Percentiles rank a stretch among this genome's conserved stretches.
phyloP scores from a whole-genome alignment of 2,888 invertebrate species.

The Diplazon laetatorius region DNA sequence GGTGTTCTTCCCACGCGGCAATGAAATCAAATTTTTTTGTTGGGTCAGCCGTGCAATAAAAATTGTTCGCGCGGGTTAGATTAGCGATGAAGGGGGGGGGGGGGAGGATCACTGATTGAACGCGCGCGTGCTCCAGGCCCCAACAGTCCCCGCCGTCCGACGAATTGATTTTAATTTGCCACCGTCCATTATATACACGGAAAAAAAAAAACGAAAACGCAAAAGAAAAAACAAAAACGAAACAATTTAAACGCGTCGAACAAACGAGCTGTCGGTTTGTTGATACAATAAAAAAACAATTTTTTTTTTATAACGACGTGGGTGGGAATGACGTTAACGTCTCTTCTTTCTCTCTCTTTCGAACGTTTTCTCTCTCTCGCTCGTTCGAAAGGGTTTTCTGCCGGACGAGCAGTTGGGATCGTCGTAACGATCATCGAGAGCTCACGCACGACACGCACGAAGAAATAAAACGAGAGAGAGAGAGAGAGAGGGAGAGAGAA shows the following conservation, averaged over 20 bases:
- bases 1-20: slow-evolving; percentile 30
- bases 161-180: slow-evolving; percentile 68
- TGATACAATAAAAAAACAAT: slow-evolving; percentile 67
- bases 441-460: too few species aligned
- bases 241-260: slow-evolving; percentile 30
- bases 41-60: slow-evolving; percentile 48
- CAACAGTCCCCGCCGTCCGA: slow-evolving; percentile 62
- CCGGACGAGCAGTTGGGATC: background rate
- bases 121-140: slow-evolving; percentile 32
- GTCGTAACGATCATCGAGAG: too few species aligned
- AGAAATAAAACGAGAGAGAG: too few species aligned
- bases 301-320: slow-evolving; percentile 67
- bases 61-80: slow-evolving; percentile 19
- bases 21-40: slow-evolving; percentile 43
- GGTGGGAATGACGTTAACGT: slow-evolving; percentile 65
- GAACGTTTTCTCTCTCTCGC: background rate
- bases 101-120: slow-evolving; percentile 20
- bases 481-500: too few species aligned
- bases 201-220: slow-evolving; percentile 1
- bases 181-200: background rate
- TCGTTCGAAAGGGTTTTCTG: slow-evolving; percentile 7
- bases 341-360: slow-evolving; percentile 32
- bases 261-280: slow-evolving; percentile 61
- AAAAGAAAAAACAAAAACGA: slow-evolving; percentile 51
- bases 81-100: too few species aligned